Evolutionary conservation across 2,888 invertebrate genomes (phyloP).

Genomic region (Aelia acuminata): DNA sequence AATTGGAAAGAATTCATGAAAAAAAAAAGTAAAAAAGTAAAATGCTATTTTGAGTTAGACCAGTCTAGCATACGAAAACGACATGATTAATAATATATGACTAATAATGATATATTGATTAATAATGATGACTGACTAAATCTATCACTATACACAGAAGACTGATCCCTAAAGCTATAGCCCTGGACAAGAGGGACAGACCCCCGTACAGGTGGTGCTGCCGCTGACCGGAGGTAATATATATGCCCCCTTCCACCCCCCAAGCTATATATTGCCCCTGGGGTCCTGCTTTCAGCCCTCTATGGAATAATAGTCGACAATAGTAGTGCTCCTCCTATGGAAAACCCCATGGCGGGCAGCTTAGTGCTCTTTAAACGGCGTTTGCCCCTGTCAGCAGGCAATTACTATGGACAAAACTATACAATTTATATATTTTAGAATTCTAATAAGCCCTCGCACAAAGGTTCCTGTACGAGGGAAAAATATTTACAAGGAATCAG

Average conservation of each 20-base stretch:
- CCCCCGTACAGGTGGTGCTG: neutral
- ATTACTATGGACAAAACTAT: neutral
- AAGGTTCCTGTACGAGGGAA: too few relatives aligned
- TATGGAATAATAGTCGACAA: constrained; percentile 35
- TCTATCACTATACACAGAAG: neutral
- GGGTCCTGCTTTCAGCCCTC: constrained; percentile 12
- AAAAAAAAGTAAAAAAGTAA: too few relatives aligned
- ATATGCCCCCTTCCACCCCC: neutral
- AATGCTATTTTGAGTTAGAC: too few relatives aligned
- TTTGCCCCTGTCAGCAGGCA: neutral
- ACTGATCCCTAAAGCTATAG: neutral
- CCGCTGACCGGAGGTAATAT: constrained; percentile 24
- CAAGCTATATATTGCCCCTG: neutral
- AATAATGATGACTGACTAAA: neutral
- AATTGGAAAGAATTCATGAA: too few relatives aligned
- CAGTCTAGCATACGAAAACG: too few relatives aligned
- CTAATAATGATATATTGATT: too few relatives aligned
- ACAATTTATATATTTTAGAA: neutral
- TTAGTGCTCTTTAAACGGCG: constrained; percentile 5
- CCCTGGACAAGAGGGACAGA: neutral
- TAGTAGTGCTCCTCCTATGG: constrained; percentile 1
- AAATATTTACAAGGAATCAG: too few relatives aligned
- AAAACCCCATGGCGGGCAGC: neutral
- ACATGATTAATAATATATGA: too few relatives aligned
- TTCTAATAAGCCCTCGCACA: too few relatives aligned